Base-by-base conservation (phyloP, 2,888 invertebrate genomes). In the Pachydiplax longipennis region DNA sequence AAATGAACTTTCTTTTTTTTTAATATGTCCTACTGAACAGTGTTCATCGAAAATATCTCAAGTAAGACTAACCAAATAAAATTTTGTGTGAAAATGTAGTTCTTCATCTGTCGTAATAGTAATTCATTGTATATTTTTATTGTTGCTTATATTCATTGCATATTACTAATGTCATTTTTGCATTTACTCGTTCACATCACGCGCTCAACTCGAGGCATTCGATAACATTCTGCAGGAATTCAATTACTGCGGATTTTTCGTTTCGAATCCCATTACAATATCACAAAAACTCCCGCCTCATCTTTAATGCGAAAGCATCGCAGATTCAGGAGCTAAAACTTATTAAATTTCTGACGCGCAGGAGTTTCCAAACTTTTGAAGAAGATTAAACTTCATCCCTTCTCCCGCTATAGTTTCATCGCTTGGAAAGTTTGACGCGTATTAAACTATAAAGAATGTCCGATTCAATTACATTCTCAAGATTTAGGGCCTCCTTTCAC, bases 401-500 rank as follows among this genome's bases (percentile, higher is more conserved):
- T 87, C 87, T 58, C 58, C 35, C 12, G 83, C 37, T 61, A 87
- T 87, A 87, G 87, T 87, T 65, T 65, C 87, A 87, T 87, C 65
- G 65, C 87, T 61, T 18, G 61, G 61, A 87, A 87, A 87, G 87
- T 87, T 87, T 87, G 87, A 87, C 87, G 31, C 87, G 87, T 87
- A 87, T 87, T 87, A 87, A 87, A 87, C 87, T 87, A 87, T 87
- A 65, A 87, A 87, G 87, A 87, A 87, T 87, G 87, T 87, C 87
- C 61, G 61, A 87, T 87, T 87, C 87, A 87, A 87, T 87, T 87
- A 87, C 65, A 87, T 65, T 87, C 87, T 35, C 58, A 61, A 37
- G 87, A 61, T 87, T 87, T 65, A 65, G 22, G 61, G 87, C 18
- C 15, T 35, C 87, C 87, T 65, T 73, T 87, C 87, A 61, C 65